These are phyloP conservation scores for Rhizoglyphus robini DNA, from an alignment of 1,140 invertebrate genomes.

Conservation along the genomic window DNA sequence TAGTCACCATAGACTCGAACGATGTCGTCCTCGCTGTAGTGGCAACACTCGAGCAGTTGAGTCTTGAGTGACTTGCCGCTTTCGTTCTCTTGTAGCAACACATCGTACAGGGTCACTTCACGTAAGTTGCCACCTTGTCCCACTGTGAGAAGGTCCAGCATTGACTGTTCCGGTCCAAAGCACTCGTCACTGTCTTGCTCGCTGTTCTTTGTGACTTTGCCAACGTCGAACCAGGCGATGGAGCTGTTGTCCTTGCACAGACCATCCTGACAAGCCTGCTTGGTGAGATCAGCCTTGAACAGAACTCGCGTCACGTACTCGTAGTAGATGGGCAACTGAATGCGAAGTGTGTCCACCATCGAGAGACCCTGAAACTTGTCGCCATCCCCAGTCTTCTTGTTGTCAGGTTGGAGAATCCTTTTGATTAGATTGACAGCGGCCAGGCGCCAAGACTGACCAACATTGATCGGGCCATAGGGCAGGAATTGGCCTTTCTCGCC, in stretches of 20 bases:
- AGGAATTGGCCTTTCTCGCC: conserved; percentile 9
- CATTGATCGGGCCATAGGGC: not conserved
- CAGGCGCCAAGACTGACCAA: not conserved
- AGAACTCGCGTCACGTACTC: conserved; percentile 21
- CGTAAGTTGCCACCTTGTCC: not conserved
- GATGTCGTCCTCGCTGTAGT: conserved; percentile 11
- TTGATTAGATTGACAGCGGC: not conserved
- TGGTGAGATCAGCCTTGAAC: conserved; percentile 9
- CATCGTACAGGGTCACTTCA: not conserved
- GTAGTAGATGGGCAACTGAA: conserved; percentile 20
- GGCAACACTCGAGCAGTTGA: not conserved
- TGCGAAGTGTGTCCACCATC: conserved; percentile 21
- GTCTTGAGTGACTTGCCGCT: not conserved
- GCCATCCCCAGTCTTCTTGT: not conserved
- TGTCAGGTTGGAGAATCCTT: not conserved
- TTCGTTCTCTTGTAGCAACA: not conserved
- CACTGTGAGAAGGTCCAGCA: not conserved
- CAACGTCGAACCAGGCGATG: conserved; percentile 5
- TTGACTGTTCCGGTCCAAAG: conserved; percentile 17
- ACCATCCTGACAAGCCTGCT: not conserved
- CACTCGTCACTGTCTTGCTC: conserved; percentile 1
- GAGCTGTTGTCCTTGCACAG: conserved; percentile 11
- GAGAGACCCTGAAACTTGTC: conserved; percentile 1
- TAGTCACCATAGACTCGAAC: conserved; percentile 14
- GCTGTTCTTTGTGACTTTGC: not conserved